These are phyloP conservation scores for Caenorhabditis inopinata DNA, from an alignment of 1,140 invertebrate genomes.

Conservation along the genomic window DNA sequence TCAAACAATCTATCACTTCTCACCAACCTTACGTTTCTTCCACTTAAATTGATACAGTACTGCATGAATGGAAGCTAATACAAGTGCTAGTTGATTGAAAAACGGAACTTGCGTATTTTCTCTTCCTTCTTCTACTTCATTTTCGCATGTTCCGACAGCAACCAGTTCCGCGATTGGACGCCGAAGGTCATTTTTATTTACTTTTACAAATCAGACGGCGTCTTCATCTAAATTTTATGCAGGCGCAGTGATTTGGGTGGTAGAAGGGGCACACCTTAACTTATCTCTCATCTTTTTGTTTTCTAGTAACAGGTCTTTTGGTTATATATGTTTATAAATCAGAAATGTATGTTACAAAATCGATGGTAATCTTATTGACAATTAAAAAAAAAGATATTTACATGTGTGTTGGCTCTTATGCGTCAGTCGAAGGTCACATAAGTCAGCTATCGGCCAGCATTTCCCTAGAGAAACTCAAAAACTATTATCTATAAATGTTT, in stretches of 20 bases:
- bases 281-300: background rate
- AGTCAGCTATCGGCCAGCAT: too few relatives aligned
- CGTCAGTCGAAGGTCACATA: too few relatives aligned
- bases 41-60: background rate
- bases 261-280: background rate
- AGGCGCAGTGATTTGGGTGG: too few relatives aligned
- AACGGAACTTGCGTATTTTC: background rate
- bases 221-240: constrained; percentile 11
- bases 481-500: too few relatives aligned
- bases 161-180: constrained; percentile 1
- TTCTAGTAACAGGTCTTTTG: background rate
- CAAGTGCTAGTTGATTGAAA: constrained; percentile 9
- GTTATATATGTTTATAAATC: too few relatives aligned
- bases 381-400: too few relatives aligned
- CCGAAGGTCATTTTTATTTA: constrained; percentile 9
- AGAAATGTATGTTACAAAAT: too few relatives aligned
- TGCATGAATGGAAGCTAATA: constrained; percentile 14
- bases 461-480: too few relatives aligned
- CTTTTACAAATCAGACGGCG: background rate
- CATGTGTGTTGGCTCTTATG: too few relatives aligned
- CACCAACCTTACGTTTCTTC: background rate
- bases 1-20: background rate
- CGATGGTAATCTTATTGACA: too few relatives aligned
- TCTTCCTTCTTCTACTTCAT: constrained; percentile 16
- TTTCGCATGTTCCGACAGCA: constrained; percentile 20